Base-by-base conservation (phyloP, 1,140 invertebrate species). In the Drosophila micromelanica region DNA sequence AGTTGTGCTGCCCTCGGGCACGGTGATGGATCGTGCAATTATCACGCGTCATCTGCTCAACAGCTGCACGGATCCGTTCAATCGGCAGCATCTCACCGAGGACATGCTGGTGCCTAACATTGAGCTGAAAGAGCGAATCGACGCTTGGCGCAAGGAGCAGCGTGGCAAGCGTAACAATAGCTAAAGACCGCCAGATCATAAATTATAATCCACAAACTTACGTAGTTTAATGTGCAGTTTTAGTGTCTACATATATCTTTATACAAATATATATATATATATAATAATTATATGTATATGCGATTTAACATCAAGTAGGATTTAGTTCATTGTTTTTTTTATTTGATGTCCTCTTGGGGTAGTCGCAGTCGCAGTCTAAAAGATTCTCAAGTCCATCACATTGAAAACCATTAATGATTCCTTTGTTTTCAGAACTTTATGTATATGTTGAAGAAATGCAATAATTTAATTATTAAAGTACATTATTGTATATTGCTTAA, bases 21-120 rank as follows among this genome's bases (percentile, higher is more conserved):
- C 97, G 81, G 93, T 99, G 2, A 99, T 99, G 97, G 98, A 99
- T 92, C 94, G 98, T 49, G 95, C 97, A 27, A 96, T 98, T 68
- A 99, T 99, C 55, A 94, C 97, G 73, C 94, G 97, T 61, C 98
- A 99, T 94, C 94, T 99, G 84, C 94, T 99, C 49, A 99, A 99
- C 92, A 98, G 98, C 78, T 96, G 95, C 76, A 99, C 98, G 1
- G 98, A 99, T 94, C 98, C 98, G 2, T 99, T 99, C 93, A 99
- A 98, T 92, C 93, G 98, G 45, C 98, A 99, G 92, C 96, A 96
- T 5, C 94, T 99, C 6, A 97, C 95, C 43, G 97, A 98, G 93
- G 96, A 98, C 71, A 96, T 97, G 94, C 94, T 99, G 17, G 81
- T 94, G 92, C 69, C 93, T 94, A 96, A 95, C 71, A 93, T 93